These are phyloP conservation scores for Euleptes europaea DNA, from an alignment of 2,113 vertebrate species.

Conservation along the genomic window DNA sequence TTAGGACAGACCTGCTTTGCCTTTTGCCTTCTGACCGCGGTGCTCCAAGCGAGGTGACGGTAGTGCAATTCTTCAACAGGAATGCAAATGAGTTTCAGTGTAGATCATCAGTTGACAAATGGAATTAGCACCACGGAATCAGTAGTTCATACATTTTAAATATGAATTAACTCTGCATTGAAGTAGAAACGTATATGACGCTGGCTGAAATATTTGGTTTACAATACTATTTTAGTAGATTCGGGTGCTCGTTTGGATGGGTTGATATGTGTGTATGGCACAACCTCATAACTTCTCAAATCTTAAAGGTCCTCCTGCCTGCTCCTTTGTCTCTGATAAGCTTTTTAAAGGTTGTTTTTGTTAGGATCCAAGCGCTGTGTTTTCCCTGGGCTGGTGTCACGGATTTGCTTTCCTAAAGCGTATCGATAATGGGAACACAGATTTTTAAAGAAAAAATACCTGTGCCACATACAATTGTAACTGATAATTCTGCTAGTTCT, in stretches of 20 bases:
- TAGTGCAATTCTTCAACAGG: neutral
- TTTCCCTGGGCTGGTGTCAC: neutral
- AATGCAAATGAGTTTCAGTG: neutral
- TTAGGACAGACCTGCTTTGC: too few species aligned
- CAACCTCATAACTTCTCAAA: neutral
- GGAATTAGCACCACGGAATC: slow-evolving; percentile 7
- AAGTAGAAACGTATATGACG: slow-evolving; percentile 44
- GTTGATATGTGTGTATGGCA: neutral
- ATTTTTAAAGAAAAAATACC: neutral
- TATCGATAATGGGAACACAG: neutral
- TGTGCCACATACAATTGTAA: neutral
- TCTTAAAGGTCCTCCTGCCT: neutral
- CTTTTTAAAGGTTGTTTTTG: neutral
- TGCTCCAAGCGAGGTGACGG: neutral
- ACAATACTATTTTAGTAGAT: neutral
- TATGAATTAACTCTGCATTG: slow-evolving; percentile 30
- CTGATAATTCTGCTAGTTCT: neutral
- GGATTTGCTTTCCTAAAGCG: neutral
- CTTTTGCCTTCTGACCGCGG: slow-evolving; percentile 14
- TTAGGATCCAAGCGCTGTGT: neutral
- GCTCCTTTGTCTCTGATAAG: neutral
- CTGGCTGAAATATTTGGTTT: neutral
- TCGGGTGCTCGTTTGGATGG: neutral
- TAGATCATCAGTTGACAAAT: neutral
- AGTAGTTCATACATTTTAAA: slow-evolving; percentile 3